These are phyloP conservation scores for Pelvicachromis taeniatus DNA, from an alignment of 2,113 vertebrate species.

Conservation along the genomic window DNA sequence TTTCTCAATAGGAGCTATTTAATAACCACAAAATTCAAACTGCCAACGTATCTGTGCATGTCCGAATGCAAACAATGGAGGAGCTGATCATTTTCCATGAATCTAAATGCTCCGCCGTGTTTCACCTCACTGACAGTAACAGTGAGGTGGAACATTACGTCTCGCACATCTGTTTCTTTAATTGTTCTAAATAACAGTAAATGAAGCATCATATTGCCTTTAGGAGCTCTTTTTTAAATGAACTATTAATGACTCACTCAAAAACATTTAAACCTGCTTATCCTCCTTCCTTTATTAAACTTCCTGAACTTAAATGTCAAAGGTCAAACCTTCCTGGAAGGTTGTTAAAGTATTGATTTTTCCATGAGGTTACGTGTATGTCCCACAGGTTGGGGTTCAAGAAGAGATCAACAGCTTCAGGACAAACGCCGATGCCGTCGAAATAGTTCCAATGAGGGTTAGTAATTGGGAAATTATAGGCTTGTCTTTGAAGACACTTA, in stretches of 20 bases:
- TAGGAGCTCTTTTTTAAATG: background rate
- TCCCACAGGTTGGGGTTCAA: background rate
- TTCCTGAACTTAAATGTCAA: background rate
- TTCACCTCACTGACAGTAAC: background rate
- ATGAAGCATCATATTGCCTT: background rate
- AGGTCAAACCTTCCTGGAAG: background rate
- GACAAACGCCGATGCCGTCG: constrained; percentile 11
- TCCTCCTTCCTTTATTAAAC: background rate
- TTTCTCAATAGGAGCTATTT: background rate
- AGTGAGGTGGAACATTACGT: background rate
- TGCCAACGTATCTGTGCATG: background rate
- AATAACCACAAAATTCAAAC: background rate
- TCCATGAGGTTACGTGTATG: background rate
- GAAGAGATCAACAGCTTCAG: background rate
- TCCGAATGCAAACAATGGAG: background rate
- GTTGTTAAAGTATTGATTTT: background rate
- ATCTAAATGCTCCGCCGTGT: background rate
- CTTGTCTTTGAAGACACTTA: constrained; percentile 19
- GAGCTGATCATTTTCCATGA: background rate
- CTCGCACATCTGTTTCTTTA: background rate
- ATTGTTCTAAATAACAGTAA: constrained; percentile 18
- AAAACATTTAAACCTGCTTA: background rate
- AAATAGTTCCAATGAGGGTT: constrained; percentile 21
- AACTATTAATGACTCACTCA: background rate
- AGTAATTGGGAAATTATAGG: constrained; percentile 49